Evolutionary conservation across 2,797 vertebrate species (phyloP).

Genomic region (Gymnothorax javanicus): DNA sequence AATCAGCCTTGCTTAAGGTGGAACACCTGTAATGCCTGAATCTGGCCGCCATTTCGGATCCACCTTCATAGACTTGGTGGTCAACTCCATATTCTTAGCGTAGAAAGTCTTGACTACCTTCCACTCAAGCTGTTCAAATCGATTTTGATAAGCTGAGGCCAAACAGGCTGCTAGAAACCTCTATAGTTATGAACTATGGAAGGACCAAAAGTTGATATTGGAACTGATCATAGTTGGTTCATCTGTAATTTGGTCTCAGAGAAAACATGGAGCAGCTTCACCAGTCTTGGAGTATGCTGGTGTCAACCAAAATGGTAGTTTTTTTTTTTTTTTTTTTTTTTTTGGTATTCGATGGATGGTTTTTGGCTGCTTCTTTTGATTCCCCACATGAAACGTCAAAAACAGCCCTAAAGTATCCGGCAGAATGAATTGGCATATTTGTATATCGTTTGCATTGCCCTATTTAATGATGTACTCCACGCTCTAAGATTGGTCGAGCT

Average conservation of each 20-base stretch:
- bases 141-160: not conserved
- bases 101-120: not conserved
- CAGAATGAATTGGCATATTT: not conserved
- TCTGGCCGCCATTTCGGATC: no score
- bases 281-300: not conserved
- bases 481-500: not conserved
- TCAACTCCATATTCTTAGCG: not conserved
- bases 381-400: not conserved
- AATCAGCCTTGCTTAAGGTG: no score
- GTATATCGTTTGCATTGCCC: not conserved
- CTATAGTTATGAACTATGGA: not conserved
- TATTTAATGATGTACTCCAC: not conserved
- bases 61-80: not conserved
- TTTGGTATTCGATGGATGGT: not conserved
- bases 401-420: not conserved
- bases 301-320: not conserved
- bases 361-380: not conserved
- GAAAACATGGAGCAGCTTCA: not conserved
- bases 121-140: not conserved
- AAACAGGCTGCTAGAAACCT: not conserved
- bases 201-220: not conserved
- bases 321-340: not conserved
- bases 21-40: no score
- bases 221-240: not conserved
- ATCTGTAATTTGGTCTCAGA: not conserved